Base-by-base conservation (phyloP, 2,797 vertebrate genomes). In the Crocidura indochinensis region DNA sequence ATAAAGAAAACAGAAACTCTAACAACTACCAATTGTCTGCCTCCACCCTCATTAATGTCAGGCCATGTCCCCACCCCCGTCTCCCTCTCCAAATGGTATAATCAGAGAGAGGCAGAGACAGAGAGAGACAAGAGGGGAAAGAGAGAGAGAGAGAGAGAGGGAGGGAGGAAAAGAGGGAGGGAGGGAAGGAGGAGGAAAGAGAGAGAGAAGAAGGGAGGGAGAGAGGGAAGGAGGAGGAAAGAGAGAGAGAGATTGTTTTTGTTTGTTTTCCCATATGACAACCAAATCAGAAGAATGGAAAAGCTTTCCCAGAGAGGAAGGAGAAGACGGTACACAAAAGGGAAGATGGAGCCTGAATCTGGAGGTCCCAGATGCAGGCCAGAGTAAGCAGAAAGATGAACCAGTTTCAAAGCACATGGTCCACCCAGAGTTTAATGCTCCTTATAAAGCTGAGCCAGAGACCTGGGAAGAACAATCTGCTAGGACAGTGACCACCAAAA, bases 1-100 rank as follows among this genome's bases (percentile, higher is more conserved):
- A 65, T 26, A 90, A 90, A 94, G 93, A 93, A 94, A 91, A 90
- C 67, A 94, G 83, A 95, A 92, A 94, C 26, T 71, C 0, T 31
- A 82, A 86, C 90, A 84, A 91, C 20, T 10, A 11, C 84, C 74
- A 72, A 75, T 73, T 81, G 88, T 93, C 95, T 49, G 62, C 95
- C 95, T 90, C 89, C 78, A 87, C 65, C 69, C 75, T 76, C 8
- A 14, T 38, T 78, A 79, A 94, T 90, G 93, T 82, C 90, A 90
- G 56, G 62, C 86, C 29, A 29, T 1, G 51, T 56, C 69, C 80
- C 6, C 19, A 76, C 49, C 11, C 74, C 26, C 12, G 0, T n/a
- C n/a, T 47, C 65, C 14, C 11, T 75, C 73, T 88, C 67, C 62
- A 90, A 87, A 80, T 17, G 83, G 68, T 15, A 80, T 68, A 38